A percentile compares a stretch with the other conserved stretches of the same genome.
Conservation (phyloP, 2,888 invertebrate genomes). For the Protodeltote pygarga region DNA sequence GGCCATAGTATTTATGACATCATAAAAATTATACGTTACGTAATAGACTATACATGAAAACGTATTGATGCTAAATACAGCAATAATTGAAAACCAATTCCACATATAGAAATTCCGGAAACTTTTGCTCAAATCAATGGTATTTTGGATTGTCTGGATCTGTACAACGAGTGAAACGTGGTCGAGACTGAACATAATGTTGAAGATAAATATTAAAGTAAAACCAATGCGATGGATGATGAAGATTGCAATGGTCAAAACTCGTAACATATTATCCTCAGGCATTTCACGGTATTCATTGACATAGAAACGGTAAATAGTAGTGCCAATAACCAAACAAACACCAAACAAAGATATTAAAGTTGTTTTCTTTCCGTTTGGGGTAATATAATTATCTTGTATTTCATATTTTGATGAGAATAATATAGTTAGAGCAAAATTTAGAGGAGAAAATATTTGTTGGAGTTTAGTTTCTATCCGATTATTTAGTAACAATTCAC, state of each 20-base stretch:
- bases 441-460: slow-evolving; percentile 20
- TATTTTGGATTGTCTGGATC: slow-evolving; percentile 24
- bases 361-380: background rate
- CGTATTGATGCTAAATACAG: background rate
- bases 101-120: slow-evolving; percentile 5
- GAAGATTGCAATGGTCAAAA: background rate
- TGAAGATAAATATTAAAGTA: slow-evolving; percentile 1
- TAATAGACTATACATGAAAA: background rate
- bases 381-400: slow-evolving; percentile 15
- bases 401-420: slow-evolving; percentile 21
- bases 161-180: slow-evolving; percentile 19
- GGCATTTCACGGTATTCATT: too few relatives aligned
- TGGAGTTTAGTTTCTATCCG: slow-evolving; percentile 9
- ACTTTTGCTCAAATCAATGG: slow-evolving; percentile 1
- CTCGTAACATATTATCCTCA: background rate
- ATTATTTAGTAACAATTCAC: slow-evolving; percentile 10
- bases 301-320: background rate
- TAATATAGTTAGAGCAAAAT: slow-evolving; percentile 7
- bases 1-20: background rate
- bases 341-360: background rate
- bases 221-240: background rate
- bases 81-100: slow-evolving; percentile 19
- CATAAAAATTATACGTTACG: background rate
- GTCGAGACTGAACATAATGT: background rate
- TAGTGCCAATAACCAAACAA: background rate